phyloP scores from a whole-genome alignment of 2,797 vertebrate species.

The Rhincodon typus region DNA sequence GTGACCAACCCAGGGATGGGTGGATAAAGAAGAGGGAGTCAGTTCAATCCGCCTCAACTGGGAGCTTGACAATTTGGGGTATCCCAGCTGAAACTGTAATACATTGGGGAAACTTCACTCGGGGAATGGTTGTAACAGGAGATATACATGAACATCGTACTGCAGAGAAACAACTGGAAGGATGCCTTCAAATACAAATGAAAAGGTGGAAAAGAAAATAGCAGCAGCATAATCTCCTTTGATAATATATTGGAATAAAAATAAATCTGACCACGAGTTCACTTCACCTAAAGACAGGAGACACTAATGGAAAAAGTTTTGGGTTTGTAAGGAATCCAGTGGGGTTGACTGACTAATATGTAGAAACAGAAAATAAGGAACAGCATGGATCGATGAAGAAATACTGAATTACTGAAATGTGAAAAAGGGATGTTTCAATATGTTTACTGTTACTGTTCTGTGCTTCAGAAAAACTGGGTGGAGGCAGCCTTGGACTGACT shows the following conservation, averaged over 20 bases:
- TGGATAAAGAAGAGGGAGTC: too few species aligned
- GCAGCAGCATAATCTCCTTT: too few species aligned
- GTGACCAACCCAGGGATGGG: too few species aligned
- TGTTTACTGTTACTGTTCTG: background rate
- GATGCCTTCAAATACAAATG: too few species aligned
- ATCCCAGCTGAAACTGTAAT: too few species aligned
- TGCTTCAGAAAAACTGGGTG: background rate
- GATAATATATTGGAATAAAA: background rate
- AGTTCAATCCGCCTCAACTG: too few species aligned
- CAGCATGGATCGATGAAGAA: background rate
- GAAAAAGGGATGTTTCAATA: background rate
- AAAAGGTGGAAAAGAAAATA: too few species aligned
- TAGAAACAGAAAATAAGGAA: background rate
- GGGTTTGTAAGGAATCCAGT: background rate
- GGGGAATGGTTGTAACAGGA: background rate
- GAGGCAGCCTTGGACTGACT: background rate
- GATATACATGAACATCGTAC: background rate
- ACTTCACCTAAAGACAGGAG: background rate
- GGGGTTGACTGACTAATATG: background rate
- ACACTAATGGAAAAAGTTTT: background rate
- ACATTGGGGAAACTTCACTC: too few species aligned
- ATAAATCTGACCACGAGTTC: background rate
- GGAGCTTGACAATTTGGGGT: too few species aligned
- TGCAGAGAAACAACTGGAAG: too few species aligned
- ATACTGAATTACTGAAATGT: background rate